Evolutionary conservation across 2,113 vertebrate genomes (phyloP).

Genomic region (Danio rerio): DNA sequence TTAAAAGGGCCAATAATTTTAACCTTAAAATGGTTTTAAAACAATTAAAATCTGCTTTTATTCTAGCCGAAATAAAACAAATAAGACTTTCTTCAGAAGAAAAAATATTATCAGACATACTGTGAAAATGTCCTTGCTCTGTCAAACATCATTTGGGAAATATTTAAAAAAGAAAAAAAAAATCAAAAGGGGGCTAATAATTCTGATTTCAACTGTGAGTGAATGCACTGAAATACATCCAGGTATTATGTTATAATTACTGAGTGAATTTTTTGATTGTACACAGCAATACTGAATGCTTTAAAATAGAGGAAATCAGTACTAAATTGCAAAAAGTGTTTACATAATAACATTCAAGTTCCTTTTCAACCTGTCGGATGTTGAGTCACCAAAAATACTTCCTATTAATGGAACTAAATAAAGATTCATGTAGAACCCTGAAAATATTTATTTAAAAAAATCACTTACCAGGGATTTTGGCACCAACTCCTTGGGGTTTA

Average conservation of each 20-base stretch:
- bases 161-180: too few species aligned
- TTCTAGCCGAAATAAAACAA: too few species aligned
- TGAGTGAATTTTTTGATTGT: too few species aligned
- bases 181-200: too few species aligned
- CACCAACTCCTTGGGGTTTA: constrained; percentile 76
- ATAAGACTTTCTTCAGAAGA: too few species aligned
- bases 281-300: not conserved
- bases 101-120: too few species aligned
- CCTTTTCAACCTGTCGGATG: not conserved
- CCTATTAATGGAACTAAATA: not conserved
- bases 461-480: constrained; percentile 82
- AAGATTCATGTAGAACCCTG: not conserved
- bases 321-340: not conserved
- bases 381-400: constrained; percentile 11
- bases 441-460: not conserved
- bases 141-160: too few species aligned
- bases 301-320: not conserved
- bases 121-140: too few species aligned
- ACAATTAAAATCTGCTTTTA: too few species aligned
- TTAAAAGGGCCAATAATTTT: too few species aligned
- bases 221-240: not conserved
- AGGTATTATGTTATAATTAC: not conserved
- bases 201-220: too few species aligned
- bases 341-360: not conserved
- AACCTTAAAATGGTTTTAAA: too few species aligned